A percentile compares a stretch with the other conserved stretches of the same genome.
Conservation (phyloP, 2,113 vertebrate species). For the Carlito syrichta region DNA sequence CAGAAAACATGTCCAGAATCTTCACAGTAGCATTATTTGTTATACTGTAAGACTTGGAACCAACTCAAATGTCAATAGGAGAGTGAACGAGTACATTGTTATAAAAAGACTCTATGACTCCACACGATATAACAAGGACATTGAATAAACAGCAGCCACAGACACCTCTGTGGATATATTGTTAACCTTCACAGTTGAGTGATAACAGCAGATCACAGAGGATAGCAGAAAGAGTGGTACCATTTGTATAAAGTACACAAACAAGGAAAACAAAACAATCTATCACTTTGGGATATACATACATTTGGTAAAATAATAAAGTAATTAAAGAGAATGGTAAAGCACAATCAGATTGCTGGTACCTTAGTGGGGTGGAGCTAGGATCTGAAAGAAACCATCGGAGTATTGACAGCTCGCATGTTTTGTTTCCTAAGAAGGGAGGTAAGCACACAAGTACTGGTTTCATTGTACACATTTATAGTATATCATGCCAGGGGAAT, state of each 20-base stretch:
- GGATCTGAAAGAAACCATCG: too few species aligned
- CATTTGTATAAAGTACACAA: fast-evolving
- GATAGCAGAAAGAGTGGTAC: fast-evolving
- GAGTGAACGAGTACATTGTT: fast-evolving
- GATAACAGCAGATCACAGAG: fast-evolving
- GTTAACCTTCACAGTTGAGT: fast-evolving
- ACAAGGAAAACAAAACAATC: fast-evolving
- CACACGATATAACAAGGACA: fast-evolving
- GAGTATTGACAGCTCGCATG: fast-evolving
- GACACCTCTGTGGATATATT: fast-evolving
- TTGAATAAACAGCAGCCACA: fast-evolving
- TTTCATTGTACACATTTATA: fast-evolving
- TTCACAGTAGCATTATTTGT: fast-evolving
- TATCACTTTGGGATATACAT: fast-evolving
- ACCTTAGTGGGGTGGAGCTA: fast-evolving
- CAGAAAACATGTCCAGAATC: fast-evolving
- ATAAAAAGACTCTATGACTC: background rate
- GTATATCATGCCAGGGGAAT: too few species aligned
- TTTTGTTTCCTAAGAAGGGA: background rate
- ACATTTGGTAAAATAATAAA: background rate
- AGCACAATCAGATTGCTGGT: fast-evolving
- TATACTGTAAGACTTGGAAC: fast-evolving
- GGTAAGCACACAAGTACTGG: fast-evolving
- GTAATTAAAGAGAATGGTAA: fast-evolving
- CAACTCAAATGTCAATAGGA: fast-evolving